phyloP scores from a whole-genome alignment of 2,888 invertebrate genomes.

The Acrobasis repandana region DNA sequence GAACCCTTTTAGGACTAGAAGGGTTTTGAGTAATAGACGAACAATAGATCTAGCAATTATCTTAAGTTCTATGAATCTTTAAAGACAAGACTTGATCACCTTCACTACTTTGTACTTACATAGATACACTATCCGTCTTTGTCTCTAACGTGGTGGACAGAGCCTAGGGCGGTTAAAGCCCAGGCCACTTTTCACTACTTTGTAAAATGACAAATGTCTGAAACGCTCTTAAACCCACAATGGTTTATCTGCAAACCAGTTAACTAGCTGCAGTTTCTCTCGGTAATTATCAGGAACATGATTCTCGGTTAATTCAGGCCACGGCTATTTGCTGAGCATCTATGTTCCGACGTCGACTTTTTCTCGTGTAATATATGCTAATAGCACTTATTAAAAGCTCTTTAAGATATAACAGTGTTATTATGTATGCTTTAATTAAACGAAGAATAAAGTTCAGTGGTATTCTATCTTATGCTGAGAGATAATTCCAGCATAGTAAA shows the following conservation, averaged over 20 bases:
- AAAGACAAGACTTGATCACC: too few species aligned
- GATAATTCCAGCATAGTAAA: too few species aligned
- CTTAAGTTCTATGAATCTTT: too few species aligned
- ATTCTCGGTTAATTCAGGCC: slow-evolving; percentile 14
- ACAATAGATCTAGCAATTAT: too few species aligned
- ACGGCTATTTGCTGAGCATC: slow-evolving; percentile 12
- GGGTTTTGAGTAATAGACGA: too few species aligned
- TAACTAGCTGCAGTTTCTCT: slow-evolving; percentile 14
- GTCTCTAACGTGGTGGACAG: too few species aligned
- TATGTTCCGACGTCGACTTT: not conserved
- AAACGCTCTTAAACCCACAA: not conserved
- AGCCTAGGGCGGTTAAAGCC: too few species aligned
- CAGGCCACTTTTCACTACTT: too few species aligned
- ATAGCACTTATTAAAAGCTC: not conserved
- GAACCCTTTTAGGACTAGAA: too few species aligned
- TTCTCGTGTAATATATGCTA: not conserved
- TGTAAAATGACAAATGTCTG: not conserved
- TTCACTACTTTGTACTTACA: too few species aligned
- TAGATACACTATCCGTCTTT: too few species aligned
- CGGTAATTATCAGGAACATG: slow-evolving; percentile 16
- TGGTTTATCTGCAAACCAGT: slow-evolving; percentile 28
- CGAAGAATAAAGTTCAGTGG: not conserved
- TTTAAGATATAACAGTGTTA: not conserved
- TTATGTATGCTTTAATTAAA: not conserved
- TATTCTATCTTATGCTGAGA: not conserved